These are phyloP conservation scores for Trichonephila clavipes DNA, from an alignment of 1,140 invertebrate species.

Conservation along the genomic window DNA sequence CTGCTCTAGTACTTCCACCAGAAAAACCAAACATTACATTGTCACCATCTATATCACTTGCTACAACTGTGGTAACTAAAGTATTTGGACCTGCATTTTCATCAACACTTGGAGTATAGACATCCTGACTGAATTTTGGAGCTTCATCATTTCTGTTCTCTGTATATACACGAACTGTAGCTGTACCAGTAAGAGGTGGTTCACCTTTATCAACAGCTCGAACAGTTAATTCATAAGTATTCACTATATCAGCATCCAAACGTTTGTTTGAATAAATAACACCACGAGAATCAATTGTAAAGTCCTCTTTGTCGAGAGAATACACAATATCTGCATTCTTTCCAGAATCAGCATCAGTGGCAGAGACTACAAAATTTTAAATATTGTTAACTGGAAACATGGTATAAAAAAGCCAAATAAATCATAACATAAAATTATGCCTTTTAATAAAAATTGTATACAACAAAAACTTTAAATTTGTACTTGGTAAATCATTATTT, in stretches of 20 bases:
- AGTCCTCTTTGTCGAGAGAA: slow-evolving; percentile 94
- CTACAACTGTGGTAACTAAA: slow-evolving; percentile 95
- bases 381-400: too few relatives aligned
- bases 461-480: neutral
- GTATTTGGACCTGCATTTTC: slow-evolving; percentile 97
- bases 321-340: slow-evolving; percentile 96
- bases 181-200: slow-evolving; percentile 93
- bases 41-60: slow-evolving; percentile 97
- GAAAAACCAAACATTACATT: slow-evolving; percentile 96
- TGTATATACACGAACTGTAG: slow-evolving; percentile 95
- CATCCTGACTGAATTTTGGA: slow-evolving; percentile 97
- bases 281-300: slow-evolving; percentile 93
- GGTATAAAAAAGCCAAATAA: too few relatives aligned
- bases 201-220: slow-evolving; percentile 96
- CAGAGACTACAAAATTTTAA: slow-evolving; percentile 85
- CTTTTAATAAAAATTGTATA: too few relatives aligned
- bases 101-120: slow-evolving; percentile 97
- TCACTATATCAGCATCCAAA: slow-evolving; percentile 96
- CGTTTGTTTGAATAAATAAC: slow-evolving; percentile 96
- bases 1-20: slow-evolving; percentile 91
- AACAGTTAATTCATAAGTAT: slow-evolving; percentile 96
- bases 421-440: too few relatives aligned
- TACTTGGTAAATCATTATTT: neutral
- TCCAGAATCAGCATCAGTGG: slow-evolving; percentile 94
- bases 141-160: slow-evolving; percentile 98